phyloP scores from a whole-genome alignment of 2,888 invertebrate genomes.

The Dicyrtoma fusca region DNA sequence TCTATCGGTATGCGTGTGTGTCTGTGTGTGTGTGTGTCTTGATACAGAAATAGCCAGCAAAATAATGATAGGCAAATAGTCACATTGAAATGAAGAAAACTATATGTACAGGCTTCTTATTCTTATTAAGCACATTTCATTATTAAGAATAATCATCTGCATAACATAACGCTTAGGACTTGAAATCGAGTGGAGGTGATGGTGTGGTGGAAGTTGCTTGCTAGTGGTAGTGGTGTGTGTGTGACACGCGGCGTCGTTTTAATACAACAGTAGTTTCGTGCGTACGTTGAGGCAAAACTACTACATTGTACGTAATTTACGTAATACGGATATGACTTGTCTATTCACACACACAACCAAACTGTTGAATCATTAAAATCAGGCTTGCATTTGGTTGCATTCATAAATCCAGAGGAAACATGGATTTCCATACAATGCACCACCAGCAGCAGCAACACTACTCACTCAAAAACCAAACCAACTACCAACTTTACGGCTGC shows the following conservation, averaged over 20 bases:
- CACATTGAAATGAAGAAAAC: slow-evolving; percentile 1
- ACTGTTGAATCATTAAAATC: slow-evolving; percentile 35
- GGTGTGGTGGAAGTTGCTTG: neutral
- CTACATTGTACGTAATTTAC: slow-evolving; percentile 7
- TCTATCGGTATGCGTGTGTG: too few relatives aligned
- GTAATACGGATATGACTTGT: slow-evolving; percentile 16
- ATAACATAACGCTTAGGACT: neutral
- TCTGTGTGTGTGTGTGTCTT: too few relatives aligned
- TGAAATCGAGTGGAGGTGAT: slow-evolving; percentile 4
- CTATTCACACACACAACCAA: neutral
- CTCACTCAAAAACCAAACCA: too few relatives aligned
- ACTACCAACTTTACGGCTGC: neutral
- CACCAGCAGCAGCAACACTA: neutral
- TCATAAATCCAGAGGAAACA: slow-evolving; percentile 31
- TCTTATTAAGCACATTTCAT: neutral
- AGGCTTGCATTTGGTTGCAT: slow-evolving; percentile 39
- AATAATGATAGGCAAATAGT: too few relatives aligned
- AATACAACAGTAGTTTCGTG: slow-evolving; percentile 13
- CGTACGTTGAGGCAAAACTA: slow-evolving; percentile 8
- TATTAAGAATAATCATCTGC: neutral
- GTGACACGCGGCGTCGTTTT: slow-evolving; percentile 25
- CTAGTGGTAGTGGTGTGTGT: slow-evolving; percentile 7
- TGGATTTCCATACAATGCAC: slow-evolving; percentile 28
- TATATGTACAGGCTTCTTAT: too few relatives aligned
- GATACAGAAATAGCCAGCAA: too few relatives aligned